Conservation (phyloP, 92 coral and sea anemone species). For the Porites rus region DNA sequence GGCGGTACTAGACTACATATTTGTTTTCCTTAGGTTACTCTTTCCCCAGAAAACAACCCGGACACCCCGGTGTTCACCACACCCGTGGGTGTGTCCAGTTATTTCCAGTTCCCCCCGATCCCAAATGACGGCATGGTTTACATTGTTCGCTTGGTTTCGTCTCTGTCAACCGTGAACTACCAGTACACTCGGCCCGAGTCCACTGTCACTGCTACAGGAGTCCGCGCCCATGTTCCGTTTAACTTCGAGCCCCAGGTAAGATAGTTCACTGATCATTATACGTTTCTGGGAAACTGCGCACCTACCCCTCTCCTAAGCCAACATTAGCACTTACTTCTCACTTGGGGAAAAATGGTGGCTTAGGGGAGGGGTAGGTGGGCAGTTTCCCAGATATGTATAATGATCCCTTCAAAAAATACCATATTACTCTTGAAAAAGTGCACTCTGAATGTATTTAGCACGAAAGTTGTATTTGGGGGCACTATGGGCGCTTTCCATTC, state of each 20-base stretch:
- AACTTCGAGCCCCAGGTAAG: constrained; percentile 88
- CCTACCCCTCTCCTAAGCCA: too few relatives aligned
- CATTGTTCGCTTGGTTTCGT: constrained; percentile 88
- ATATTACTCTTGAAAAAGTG: too few relatives aligned
- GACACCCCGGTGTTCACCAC: constrained; percentile 91
- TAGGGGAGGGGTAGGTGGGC: too few relatives aligned
- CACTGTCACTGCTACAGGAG: constrained; percentile 89
- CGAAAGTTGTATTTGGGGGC: too few relatives aligned
- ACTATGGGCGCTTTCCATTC: too few relatives aligned
- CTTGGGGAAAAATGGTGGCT: too few relatives aligned
- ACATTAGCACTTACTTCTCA: too few relatives aligned
- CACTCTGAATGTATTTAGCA: too few relatives aligned
- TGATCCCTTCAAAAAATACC: too few relatives aligned
- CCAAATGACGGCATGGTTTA: constrained; percentile 95
- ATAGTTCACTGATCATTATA: background rate
- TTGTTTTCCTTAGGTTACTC: constrained; percentile 64
- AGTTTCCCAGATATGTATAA: too few relatives aligned
- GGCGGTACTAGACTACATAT: background rate
- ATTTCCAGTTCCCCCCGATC: constrained; percentile 95
- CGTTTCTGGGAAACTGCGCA: too few relatives aligned
- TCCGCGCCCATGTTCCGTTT: constrained; percentile 85
- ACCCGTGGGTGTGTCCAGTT: constrained; percentile 88
- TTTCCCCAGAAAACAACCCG: constrained; percentile 89
- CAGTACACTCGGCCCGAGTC: constrained; percentile 79
- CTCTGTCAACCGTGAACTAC: constrained; percentile 83